Evolutionary conservation across 2,797 vertebrate genomes (phyloP).

Genomic region (Tamandua tetradactyla): DNA sequence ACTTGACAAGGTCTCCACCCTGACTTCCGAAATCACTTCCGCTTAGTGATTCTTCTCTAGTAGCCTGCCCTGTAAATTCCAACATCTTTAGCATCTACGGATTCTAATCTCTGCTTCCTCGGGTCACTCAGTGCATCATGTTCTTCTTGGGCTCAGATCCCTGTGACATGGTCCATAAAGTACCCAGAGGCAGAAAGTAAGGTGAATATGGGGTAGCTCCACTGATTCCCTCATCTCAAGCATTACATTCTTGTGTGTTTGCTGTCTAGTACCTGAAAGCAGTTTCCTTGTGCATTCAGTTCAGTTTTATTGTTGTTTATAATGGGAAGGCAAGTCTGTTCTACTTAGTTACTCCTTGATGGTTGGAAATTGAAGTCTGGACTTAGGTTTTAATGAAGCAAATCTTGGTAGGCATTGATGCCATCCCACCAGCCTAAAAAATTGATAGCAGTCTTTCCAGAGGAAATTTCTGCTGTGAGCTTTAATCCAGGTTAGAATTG

Average conservation of each 20-base stretch:
- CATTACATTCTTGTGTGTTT: background rate
- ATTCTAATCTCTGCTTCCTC: background rate
- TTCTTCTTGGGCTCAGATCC: background rate
- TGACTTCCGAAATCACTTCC: background rate
- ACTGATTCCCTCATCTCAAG: background rate
- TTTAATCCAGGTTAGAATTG: background rate
- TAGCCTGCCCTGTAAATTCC: background rate
- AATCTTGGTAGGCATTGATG: background rate
- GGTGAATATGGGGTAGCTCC: background rate
- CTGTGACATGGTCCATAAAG: background rate
- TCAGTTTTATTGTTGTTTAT: background rate
- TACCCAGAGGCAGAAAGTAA: background rate
- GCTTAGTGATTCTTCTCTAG: too few species aligned
- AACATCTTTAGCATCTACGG: background rate
- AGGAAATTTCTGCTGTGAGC: background rate
- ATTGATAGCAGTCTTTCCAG: background rate
- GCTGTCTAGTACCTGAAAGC: background rate
- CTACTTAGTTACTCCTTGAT: background rate
- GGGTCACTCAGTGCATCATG: background rate
- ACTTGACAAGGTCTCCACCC: background rate
- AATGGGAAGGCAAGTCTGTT: background rate
- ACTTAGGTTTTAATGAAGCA: conserved; percentile 25
- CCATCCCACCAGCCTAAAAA: background rate
- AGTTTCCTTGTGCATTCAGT: background rate
- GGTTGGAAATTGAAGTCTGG: background rate